These are phyloP conservation scores for Lagorchestes hirsutus DNA, from an alignment of 2,797 vertebrate genomes.

Conservation along the genomic window DNA sequence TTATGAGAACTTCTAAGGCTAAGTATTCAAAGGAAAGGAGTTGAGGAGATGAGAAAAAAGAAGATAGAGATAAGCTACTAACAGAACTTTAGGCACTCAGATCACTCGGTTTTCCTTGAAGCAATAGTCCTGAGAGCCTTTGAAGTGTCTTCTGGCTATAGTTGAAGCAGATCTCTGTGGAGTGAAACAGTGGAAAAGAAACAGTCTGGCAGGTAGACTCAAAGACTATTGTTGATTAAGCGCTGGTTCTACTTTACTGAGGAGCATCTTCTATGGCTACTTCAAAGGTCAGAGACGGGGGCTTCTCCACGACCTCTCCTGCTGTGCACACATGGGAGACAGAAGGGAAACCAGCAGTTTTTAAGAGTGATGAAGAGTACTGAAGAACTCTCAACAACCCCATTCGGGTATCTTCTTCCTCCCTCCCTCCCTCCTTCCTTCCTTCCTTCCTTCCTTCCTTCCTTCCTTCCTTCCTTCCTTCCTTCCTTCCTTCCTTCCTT, in stretches of 20 bases:
- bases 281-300: constrained; percentile 27
- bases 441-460: not conserved
- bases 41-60: not conserved
- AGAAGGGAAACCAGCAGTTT: not conserved
- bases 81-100: not conserved
- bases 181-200: not conserved
- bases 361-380: not conserved
- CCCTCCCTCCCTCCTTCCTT: too few relatives aligned
- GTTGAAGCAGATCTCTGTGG: constrained; percentile 49
- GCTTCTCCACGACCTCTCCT: constrained; percentile 29
- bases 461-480: too few relatives aligned
- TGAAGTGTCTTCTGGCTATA: constrained; percentile 31
- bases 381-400: not conserved
- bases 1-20: not conserved
- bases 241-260: constrained; percentile 1
- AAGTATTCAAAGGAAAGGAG: not conserved
- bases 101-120: constrained; percentile 16
- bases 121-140: constrained; percentile 29
- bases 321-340: not conserved
- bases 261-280: constrained; percentile 22
- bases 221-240: constrained; percentile 48
- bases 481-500: too few relatives aligned
- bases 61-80: not conserved
- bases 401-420: not conserved
- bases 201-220: constrained; percentile 26